Base-by-base conservation (phyloP, 92 coral and sea anemone genomes). In the Chrysogorgia sp. region DNA sequence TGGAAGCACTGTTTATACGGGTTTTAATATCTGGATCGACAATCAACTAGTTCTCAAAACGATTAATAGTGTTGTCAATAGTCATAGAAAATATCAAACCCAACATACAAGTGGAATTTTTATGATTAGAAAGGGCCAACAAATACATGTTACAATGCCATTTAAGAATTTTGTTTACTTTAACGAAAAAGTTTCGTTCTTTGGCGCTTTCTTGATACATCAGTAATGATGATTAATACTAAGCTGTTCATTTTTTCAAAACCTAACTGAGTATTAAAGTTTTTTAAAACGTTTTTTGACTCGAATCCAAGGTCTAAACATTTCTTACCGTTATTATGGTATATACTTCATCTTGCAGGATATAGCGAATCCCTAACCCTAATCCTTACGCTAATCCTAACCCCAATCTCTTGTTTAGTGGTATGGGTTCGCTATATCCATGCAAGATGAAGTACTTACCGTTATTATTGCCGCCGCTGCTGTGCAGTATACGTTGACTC, bases 31-130 rank as follows among this genome's bases (percentile, higher is more conserved):
- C 22, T 57, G 77, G 40, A 56, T 85, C 25, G 92, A 93, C 72
- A 74, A 77, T 31, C 47, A 63, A 7, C 82, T 55, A 63, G 82
- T 93, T 65, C 45, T 91, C 92, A 93, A 93, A 66, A 91, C 97
- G 34, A 40, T 84, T 8, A 58, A 71, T 28, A 88, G 96, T 40
- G 81, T 85, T 25, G 29, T 64, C 10, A 68, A 77, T 32, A 8
- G 34, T 24, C n/a, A 21, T 2, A 82, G n/a, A n/a, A 83, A 86
- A 59, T 76, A 64, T 64, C 74, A 90, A 76, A 88, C 86, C 10
- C 89, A 88, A 62, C 88, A 76, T 63, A 84, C 75, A 25, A 88
- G 96, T 22, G 92, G 88, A n/a, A 58, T 90, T 71, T 88, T 90
- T 55, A 56, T 30, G 28, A 72, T 90, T 34, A 67, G 60, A 40